These are phyloP conservation scores for Dallia pectoralis DNA, from an alignment of 2,797 vertebrate species.

Conservation along the genomic window DNA sequence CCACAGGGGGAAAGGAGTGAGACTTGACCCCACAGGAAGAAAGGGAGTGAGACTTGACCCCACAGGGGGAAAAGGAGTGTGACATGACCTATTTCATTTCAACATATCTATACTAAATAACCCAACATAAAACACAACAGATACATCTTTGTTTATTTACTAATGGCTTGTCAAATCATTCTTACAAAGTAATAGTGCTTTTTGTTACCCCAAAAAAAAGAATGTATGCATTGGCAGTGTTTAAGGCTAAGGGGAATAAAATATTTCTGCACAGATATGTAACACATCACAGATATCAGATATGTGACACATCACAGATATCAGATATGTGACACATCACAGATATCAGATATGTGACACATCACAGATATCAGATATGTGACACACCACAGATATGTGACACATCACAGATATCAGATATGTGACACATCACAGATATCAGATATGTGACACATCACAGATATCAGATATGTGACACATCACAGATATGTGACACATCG, in stretches of 20 bases:
- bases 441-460: too few relatives aligned
- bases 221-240: slow-evolving; percentile 37
- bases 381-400: too few relatives aligned
- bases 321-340: too few relatives aligned
- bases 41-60: too few relatives aligned
- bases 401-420: too few relatives aligned
- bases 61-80: not conserved
- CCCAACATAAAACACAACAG: not conserved
- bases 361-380: too few relatives aligned
- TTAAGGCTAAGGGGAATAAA: slow-evolving; percentile 29
- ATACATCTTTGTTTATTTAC: not conserved
- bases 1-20: not conserved
- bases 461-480: too few relatives aligned
- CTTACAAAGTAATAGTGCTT: not conserved
- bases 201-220: slow-evolving; percentile 14
- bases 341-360: too few relatives aligned
- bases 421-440: too few relatives aligned
- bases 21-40: too few relatives aligned
- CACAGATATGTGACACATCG: too few relatives aligned
- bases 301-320: too few relatives aligned
- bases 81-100: slow-evolving; percentile 2
- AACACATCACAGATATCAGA: not conserved
- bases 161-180: not conserved
- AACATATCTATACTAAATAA: not conserved
- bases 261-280: not conserved